Percentiles rank a stretch among this genome's conserved stretches.
These are phyloP conservation scores for Hippocampus barbouri DNA, from an alignment of 2,113 vertebrate genomes.

Conservation along the genomic window DNA sequence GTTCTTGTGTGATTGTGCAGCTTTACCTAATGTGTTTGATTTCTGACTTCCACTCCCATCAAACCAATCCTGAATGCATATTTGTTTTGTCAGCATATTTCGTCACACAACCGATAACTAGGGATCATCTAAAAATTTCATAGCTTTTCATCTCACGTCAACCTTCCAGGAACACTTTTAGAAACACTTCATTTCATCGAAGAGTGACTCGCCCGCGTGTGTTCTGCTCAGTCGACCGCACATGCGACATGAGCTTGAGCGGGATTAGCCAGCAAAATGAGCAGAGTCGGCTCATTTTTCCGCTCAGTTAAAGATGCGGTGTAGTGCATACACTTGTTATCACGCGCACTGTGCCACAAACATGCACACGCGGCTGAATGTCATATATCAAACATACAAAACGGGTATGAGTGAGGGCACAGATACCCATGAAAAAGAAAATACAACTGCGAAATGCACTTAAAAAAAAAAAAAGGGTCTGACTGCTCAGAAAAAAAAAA, in stretches of 20 bases:
- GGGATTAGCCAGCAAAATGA: conserved; percentile 53
- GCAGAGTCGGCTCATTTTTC: conserved; percentile 59
- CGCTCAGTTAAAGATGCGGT: conserved; percentile 50
- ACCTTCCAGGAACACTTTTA: neutral
- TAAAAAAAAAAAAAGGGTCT: too few relatives aligned
- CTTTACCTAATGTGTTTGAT: too few relatives aligned
- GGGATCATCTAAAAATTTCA: too few relatives aligned
- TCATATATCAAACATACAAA: neutral
- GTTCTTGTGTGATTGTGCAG: too few relatives aligned
- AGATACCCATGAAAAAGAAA: too few relatives aligned
- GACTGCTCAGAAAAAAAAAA: too few relatives aligned
- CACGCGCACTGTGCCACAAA: neutral
- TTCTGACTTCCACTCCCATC: too few relatives aligned
- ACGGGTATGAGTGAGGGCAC: neutral
- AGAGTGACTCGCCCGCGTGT: neutral
- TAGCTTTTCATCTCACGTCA: neutral
- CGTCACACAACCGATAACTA: too few relatives aligned
- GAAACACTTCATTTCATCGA: neutral
- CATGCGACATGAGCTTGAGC: conserved; percentile 35
- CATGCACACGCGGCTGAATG: neutral
- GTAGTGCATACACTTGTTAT: neutral
- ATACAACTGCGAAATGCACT: too few relatives aligned
- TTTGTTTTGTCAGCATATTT: too few relatives aligned
- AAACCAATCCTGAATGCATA: too few relatives aligned
- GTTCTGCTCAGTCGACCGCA: conserved; percentile 26